Evolutionary conservation across 2,797 vertebrate genomes (phyloP).

Genomic region (Cryptoblepharus egeriae): DNA sequence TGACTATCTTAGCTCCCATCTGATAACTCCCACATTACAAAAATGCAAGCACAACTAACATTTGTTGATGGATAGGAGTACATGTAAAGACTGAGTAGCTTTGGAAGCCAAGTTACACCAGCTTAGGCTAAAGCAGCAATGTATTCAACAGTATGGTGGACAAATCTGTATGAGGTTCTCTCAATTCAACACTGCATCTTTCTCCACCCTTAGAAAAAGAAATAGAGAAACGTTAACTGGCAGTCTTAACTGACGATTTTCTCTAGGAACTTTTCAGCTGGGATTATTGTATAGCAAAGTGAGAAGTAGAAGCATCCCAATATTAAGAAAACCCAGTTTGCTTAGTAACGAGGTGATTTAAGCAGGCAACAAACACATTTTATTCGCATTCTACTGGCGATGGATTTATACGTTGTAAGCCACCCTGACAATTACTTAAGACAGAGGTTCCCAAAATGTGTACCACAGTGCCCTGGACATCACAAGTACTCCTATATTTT

Average conservation of each 20-base stretch:
- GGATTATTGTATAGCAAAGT: too few relatives aligned
- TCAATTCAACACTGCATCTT: not conserved
- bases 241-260: not conserved
- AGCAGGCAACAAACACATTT: too few relatives aligned
- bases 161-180: not conserved
- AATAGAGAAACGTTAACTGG: not conserved
- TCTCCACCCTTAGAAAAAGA: not conserved
- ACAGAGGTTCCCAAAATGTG: too few relatives aligned
- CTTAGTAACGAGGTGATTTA: too few relatives aligned
- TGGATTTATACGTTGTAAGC: too few relatives aligned
- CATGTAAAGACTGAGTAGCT: slow-evolving; percentile 6
- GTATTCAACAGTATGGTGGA: not conserved
- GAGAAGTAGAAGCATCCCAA: too few relatives aligned
- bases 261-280: too few relatives aligned
- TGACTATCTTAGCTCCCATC: not conserved
- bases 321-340: too few relatives aligned
- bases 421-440: too few relatives aligned
- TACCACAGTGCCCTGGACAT: too few relatives aligned
- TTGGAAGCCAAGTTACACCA: slow-evolving; percentile 1
- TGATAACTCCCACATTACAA: slow-evolving; percentile 10
- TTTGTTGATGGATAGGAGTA: not conserved
- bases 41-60: not conserved
- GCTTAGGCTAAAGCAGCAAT: not conserved
- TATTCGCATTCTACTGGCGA: too few relatives aligned
- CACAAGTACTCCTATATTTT: slow-evolving; percentile 11